Evolutionary conservation across 2,113 vertebrate genomes (phyloP), one percentile per base, ranked within the genome.

Genomic region (Oceanites oceanicus): DNA sequence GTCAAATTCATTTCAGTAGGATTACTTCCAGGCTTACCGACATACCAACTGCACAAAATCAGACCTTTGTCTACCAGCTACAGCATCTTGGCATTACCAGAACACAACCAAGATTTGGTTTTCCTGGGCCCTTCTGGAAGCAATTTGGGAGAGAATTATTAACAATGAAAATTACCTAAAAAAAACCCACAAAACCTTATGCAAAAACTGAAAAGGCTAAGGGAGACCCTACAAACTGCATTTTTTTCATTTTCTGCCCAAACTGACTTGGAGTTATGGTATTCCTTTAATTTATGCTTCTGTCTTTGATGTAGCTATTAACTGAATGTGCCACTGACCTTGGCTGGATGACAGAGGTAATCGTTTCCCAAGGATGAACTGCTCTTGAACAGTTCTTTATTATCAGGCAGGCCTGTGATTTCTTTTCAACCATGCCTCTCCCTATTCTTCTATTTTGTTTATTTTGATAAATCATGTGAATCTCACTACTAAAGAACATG

Each of bases 251-350:
- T 91, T 95, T 82, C 62, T 92, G 36, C 42, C 42, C 59, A 70
- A 95, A 82, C 10, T 75, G 58, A 53, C 85, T 68, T 52, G 19
- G 29, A 88, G 25, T 70, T 76, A 75, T 0, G 9, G 30, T 70
- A 73, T 66, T 72, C 22, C 68, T 92, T 72, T 93, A 94, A 94
- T 94, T 92, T 68, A 76, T 86, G 71, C 81, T 79, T 70, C 62
- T 92, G 63, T 44, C 85, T 92, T 92, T 91, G 74, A 90, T 88
- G 81, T 61, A 88, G 81, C 88, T 90, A 83, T 94, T 93, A 90
- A 90, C 38, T 45, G 62, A 81, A 65, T 6, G 30, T 90, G 70
- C 74, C 79, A 65, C 81, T 93, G 96, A 87, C 94, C 94, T 93
- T 91, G 85, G 81, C 45, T 85, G 71, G 22, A 65, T 95, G 62